Conservation (phyloP, 1,140 invertebrate genomes). For the Propsilocerus akamusi region DNA sequence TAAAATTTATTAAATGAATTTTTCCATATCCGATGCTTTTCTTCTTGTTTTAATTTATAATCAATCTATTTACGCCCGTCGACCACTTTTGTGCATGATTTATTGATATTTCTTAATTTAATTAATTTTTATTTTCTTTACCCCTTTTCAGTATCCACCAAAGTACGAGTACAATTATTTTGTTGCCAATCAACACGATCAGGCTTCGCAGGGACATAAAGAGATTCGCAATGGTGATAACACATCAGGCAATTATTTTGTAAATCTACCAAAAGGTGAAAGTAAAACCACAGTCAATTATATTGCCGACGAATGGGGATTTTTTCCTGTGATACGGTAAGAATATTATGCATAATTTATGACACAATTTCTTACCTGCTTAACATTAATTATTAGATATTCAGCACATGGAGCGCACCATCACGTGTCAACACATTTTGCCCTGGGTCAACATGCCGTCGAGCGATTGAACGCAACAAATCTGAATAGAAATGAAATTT, state of each 20-base stretch:
- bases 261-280: constrained; percentile 24
- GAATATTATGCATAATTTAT: too few relatives aligned
- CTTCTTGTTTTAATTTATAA: too few relatives aligned
- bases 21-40: too few relatives aligned
- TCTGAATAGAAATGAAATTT: constrained; percentile 5
- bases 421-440: constrained; percentile 26
- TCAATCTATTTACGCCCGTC: too few relatives aligned
- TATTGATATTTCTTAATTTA: background rate
- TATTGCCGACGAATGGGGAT: constrained; percentile 37
- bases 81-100: too few relatives aligned
- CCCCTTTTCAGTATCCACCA: constrained; percentile 25
- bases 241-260: constrained; percentile 29
- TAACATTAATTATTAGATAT: background rate
- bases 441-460: constrained; percentile 32
- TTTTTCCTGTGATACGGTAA: constrained; percentile 38
- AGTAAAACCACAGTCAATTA: constrained; percentile 32
- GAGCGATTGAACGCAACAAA: constrained; percentile 22
- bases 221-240: constrained; percentile 30
- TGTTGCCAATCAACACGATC: constrained; percentile 23
- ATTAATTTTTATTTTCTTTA: constrained; percentile 7
- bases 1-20: too few relatives aligned
- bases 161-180: constrained; percentile 31
- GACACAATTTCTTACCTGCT: constrained; percentile 8
- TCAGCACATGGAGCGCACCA: constrained; percentile 20
- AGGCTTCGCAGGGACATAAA: constrained; percentile 31